Percentiles rank a stretch among this genome's conserved stretches.
phyloP scores from a whole-genome alignment of 1,140 invertebrate species.

The Hypothenemus hampei region DNA sequence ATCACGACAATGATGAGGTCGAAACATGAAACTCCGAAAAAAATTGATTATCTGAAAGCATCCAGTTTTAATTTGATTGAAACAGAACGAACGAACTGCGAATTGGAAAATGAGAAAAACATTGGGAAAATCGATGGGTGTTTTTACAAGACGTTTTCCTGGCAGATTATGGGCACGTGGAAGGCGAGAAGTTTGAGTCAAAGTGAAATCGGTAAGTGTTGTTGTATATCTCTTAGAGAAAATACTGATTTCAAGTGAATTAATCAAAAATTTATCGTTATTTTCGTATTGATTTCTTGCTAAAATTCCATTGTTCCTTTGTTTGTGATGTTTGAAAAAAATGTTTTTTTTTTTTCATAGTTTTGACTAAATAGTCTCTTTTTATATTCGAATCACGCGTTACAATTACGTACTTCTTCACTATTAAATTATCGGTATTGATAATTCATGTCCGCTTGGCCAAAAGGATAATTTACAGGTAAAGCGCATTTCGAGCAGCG shows the following conservation, averaged over 20 bases:
- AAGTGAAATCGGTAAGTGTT: constrained; percentile 10
- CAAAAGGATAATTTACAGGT: too few species aligned
- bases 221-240: neutral
- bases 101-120: constrained; percentile 29
- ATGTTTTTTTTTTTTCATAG: too few species aligned
- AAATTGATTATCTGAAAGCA: constrained; percentile 31
- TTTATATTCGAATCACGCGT: too few species aligned
- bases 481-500: too few species aligned
- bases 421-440: too few species aligned
- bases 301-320: too few species aligned
- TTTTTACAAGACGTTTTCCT: constrained; percentile 23
- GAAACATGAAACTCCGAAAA: constrained; percentile 29
- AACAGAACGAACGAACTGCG: constrained; percentile 28
- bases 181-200: constrained; percentile 15
- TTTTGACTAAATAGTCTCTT: too few species aligned
- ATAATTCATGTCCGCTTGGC: too few species aligned
- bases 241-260: neutral
- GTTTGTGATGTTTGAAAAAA: too few species aligned
- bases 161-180: constrained; percentile 21
- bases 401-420: too few species aligned
- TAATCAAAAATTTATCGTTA: too few species aligned
- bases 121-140: constrained; percentile 22
- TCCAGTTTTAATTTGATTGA: constrained; percentile 30
- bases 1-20: constrained; percentile 19
- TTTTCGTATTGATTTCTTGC: too few species aligned